Evolutionary conservation across 2,888 invertebrate species (phyloP).

Genomic region (Synergus umbraculus): DNA sequence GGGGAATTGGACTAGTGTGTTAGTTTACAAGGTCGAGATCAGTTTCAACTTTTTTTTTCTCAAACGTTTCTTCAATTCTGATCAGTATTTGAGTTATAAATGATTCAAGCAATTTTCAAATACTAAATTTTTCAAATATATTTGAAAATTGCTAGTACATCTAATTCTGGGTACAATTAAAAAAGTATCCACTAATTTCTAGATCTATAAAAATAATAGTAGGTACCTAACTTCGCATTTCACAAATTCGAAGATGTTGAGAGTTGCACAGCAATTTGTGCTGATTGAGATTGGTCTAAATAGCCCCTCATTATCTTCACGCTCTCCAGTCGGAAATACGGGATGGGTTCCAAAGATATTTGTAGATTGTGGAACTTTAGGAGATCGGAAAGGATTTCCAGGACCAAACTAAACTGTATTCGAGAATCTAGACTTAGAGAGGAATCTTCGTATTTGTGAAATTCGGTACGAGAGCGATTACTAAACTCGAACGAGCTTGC

Average conservation of each 20-base stretch:
- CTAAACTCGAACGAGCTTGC: neutral
- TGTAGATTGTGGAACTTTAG: neutral
- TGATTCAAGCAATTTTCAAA: too few species aligned
- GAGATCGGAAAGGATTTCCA: constrained; percentile 6
- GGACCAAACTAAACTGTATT: constrained; percentile 5
- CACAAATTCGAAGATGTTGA: neutral
- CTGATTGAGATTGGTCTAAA: constrained; percentile 7
- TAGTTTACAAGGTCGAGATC: neutral
- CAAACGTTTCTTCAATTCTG: too few species aligned
- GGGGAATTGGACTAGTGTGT: neutral
- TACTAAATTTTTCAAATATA: too few species aligned
- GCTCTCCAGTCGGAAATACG: neutral
- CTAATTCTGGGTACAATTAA: neutral
- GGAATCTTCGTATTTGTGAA: constrained; percentile 3
- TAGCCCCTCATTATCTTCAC: neutral
- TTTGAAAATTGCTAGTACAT: too few species aligned
- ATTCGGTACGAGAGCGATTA: constrained; percentile 14
- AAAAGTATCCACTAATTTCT: neutral
- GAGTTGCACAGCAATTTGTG: neutral
- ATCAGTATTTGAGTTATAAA: too few species aligned
- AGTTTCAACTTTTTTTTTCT: too few species aligned
- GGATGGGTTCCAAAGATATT: neutral
- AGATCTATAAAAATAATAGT: neutral
- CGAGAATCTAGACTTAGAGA: neutral
- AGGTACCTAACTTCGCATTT: neutral